Percentiles rank a stretch among this genome's conserved stretches.
These are phyloP conservation scores for Rhinella marina DNA, from an alignment of 2,797 vertebrate species.

Conservation along the genomic window DNA sequence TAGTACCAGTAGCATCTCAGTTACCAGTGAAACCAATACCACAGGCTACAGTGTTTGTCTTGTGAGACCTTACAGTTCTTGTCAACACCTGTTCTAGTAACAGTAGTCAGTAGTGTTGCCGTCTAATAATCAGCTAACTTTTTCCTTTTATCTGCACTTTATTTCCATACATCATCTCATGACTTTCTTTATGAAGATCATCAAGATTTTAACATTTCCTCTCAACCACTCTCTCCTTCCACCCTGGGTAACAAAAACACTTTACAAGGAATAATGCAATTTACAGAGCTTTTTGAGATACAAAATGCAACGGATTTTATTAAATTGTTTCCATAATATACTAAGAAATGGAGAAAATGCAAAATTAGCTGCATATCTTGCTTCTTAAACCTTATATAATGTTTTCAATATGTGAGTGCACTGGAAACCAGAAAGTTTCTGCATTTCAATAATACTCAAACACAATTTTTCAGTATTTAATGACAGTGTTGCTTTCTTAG, in stretches of 20 bases:
- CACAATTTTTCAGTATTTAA: conserved; percentile 4
- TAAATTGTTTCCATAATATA: background rate
- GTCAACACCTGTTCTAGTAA: conserved; percentile 52
- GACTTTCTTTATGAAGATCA: background rate
- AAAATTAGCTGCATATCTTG: background rate
- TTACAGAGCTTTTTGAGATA: background rate
- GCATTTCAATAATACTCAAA: conserved; percentile 34
- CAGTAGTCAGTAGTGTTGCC: background rate
- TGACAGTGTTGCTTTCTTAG: conserved; percentile 24
- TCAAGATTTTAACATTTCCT: background rate
- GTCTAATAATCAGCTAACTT: background rate
- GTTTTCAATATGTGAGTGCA: background rate
- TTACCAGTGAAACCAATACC: conserved; percentile 48
- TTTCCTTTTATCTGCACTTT: background rate
- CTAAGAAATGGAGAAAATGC: background rate
- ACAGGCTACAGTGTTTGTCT: conserved; percentile 4
- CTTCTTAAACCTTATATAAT: background rate
- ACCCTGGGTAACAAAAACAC: background rate
- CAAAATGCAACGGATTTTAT: background rate
- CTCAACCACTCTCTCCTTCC: background rate
- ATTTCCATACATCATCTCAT: conserved; percentile 6
- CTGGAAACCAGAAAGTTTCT: background rate
- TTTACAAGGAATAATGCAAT: background rate
- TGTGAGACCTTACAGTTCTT: conserved; percentile 14
- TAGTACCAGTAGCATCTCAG: conserved; percentile 11